Conservation (phyloP, 2,888 invertebrate species). For the Coecobrya sp. region DNA sequence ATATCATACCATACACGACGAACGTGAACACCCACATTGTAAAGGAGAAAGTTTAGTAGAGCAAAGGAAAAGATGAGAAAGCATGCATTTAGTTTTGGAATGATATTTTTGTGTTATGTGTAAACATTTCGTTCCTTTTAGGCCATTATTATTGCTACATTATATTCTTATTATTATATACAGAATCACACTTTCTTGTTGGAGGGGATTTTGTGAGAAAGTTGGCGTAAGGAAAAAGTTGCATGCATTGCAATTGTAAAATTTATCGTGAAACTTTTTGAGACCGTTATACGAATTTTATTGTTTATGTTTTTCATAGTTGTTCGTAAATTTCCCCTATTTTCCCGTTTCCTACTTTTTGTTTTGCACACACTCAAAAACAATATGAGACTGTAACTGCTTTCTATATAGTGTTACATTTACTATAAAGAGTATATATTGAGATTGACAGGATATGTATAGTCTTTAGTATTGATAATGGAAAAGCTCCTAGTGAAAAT, state of each 20-base stretch:
- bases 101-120: constrained; percentile 1
- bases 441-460: neutral
- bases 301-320: constrained; percentile 73
- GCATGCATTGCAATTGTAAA: constrained; percentile 74
- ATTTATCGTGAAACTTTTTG: constrained; percentile 70
- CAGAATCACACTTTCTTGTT: neutral
- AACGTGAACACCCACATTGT: neutral
- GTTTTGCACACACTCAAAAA: constrained; percentile 30
- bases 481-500: neutral
- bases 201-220: constrained; percentile 13
- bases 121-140: neutral
- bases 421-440: neutral
- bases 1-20: constrained; percentile 25
- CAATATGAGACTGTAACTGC: neutral
- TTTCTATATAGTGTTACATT: neutral
- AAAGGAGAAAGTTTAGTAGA: neutral
- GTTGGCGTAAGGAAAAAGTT: constrained; percentile 48
- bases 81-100: constrained; percentile 12
- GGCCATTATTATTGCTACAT: neutral
- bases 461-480: neutral
- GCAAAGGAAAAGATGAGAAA: neutral
- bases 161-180: neutral
- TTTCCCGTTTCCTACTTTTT: constrained; percentile 41
- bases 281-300: constrained; percentile 64
- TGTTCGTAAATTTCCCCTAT: constrained; percentile 61